Percentiles rank a stretch among this genome's conserved stretches.
phyloP scores from a whole-genome alignment of 2,113 vertebrate genomes.

The Macheiramphus alcinus region DNA sequence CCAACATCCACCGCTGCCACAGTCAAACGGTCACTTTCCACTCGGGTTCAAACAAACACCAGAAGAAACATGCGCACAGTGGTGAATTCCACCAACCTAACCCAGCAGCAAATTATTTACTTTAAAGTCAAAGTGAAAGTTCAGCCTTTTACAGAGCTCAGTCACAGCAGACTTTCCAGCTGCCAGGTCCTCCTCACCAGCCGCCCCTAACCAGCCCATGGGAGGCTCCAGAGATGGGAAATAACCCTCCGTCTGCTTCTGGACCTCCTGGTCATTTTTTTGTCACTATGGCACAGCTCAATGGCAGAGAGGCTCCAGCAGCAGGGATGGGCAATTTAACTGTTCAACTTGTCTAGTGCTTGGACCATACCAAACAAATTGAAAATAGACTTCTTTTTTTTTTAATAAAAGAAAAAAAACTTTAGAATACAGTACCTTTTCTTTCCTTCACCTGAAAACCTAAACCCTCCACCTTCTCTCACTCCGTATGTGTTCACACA shows the following conservation, averaged over 20 bases:
- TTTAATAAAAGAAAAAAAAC: neutral
- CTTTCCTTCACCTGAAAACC: neutral
- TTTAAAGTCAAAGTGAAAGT: conserved; percentile 27
- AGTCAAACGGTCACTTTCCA: neutral
- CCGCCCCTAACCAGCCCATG: neutral
- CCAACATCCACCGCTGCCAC: neutral
- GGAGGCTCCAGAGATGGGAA: neutral
- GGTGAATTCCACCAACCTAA: conserved; percentile 20
- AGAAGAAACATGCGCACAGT: neutral
- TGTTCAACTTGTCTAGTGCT: neutral
- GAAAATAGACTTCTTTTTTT: neutral
- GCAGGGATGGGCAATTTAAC: neutral
- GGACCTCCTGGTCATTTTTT: neutral
- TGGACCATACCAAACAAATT: neutral
- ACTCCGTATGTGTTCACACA: neutral
- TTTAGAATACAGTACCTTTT: neutral
- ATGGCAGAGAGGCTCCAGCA: neutral
- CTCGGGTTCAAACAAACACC: neutral
- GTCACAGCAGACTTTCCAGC: neutral
- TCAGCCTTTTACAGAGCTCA: neutral
- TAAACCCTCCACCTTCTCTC: neutral
- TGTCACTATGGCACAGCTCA: neutral
- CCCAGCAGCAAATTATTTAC: neutral
- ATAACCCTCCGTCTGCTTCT: neutral
- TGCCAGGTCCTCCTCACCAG: rapidly evolving